Conservation (phyloP, 2,888 invertebrate genomes). For the Diarsia brunnea region DNA sequence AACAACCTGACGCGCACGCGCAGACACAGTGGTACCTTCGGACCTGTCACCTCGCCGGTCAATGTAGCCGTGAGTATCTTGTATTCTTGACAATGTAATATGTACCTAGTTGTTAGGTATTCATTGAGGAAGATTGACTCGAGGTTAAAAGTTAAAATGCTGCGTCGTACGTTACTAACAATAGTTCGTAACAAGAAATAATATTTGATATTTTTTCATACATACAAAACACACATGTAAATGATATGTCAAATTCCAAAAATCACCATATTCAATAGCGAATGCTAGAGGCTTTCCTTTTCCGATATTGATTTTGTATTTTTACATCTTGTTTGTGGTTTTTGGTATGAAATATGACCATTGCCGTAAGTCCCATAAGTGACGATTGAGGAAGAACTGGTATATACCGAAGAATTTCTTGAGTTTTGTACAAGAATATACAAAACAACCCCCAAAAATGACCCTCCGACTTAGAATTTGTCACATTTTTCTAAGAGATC, state of each 20-base stretch:
- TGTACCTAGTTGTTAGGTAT: neutral
- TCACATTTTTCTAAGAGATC: conserved; percentile 6
- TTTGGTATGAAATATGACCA: neutral
- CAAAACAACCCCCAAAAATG: neutral
- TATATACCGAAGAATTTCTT: neutral
- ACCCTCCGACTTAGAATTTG: neutral
- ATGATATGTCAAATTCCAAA: conserved; percentile 1
- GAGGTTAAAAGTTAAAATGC: conserved; percentile 19
- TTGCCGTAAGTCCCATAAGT: no score
- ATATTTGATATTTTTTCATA: neutral
- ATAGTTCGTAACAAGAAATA: neutral
- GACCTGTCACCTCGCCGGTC: conserved; percentile 90
- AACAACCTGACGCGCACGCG: conserved; percentile 93
- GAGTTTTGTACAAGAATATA: neutral
- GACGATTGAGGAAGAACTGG: neutral
- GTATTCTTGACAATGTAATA: conserved; percentile 6
- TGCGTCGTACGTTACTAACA: neutral
- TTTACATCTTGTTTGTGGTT: neutral
- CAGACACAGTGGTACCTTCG: conserved; percentile 97
- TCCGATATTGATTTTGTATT: neutral
- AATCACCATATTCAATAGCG: neutral
- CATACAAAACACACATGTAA: neutral
- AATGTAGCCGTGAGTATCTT: conserved; percentile 69
- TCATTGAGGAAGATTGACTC: conserved; percentile 42
- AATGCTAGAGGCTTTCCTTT: neutral